A percentile compares a stretch with the other conserved stretches of the same genome.
Evolutionary conservation across 2,888 invertebrate species (phyloP).

Genomic region (Germaria angustata): DNA sequence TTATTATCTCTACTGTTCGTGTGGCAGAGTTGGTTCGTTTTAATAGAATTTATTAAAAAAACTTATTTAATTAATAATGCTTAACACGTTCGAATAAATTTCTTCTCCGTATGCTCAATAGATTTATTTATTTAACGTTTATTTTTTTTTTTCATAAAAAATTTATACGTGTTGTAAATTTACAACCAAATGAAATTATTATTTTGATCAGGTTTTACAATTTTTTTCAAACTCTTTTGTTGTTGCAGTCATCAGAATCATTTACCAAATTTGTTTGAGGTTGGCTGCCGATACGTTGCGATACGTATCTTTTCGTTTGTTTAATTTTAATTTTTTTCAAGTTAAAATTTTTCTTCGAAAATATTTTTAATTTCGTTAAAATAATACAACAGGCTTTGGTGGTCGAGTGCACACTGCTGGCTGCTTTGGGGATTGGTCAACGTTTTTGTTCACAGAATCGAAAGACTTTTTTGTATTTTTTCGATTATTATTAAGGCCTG

Average conservation of each 20-base stretch:
- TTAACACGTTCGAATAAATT: conserved; percentile 46
- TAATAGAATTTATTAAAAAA: conserved; percentile 39
- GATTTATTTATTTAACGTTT: conserved; percentile 33
- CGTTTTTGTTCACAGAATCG: conserved; percentile 9
- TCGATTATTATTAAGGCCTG: neutral
- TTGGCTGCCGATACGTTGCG: neutral
- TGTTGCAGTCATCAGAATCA: neutral
- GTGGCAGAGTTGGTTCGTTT: neutral
- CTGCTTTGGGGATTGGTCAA: conserved; percentile 21
- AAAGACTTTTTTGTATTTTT: neutral
- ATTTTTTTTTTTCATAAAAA: conserved; percentile 44
- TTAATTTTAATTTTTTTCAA: neutral
- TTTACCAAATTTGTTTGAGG: neutral
- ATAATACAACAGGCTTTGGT: conserved; percentile 30
- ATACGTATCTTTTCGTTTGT: neutral
- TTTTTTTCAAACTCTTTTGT: neutral
- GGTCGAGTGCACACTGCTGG: conserved; percentile 48
- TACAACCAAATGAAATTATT: neutral
- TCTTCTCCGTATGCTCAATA: conserved; percentile 10
- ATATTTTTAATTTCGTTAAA: neutral
- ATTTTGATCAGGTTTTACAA: conserved; percentile 17
- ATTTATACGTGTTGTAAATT: conserved; percentile 11
- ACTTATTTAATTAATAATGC: conserved; percentile 39
- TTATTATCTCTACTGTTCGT: neutral
- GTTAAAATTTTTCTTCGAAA: neutral